These are phyloP conservation scores for Kuschelorhynchus macadamiae DNA, from an alignment of 2,888 invertebrate species.

Conservation along the genomic window DNA sequence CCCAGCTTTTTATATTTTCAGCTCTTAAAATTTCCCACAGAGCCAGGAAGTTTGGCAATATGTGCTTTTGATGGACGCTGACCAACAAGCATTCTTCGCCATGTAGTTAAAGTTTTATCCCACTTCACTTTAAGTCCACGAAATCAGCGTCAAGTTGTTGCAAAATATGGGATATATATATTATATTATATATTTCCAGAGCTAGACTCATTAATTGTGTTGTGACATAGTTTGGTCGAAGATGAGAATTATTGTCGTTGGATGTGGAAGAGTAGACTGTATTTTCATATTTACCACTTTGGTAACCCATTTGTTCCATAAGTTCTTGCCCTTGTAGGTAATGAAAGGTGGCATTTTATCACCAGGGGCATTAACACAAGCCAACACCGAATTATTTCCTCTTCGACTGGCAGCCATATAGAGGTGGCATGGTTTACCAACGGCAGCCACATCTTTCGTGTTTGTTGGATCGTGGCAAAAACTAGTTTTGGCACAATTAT, in stretches of 20 bases:
- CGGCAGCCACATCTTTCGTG: background rate
- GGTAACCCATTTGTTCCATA: conserved; percentile 15
- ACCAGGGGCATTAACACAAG: conserved; percentile 18
- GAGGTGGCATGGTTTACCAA: background rate
- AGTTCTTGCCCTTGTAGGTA: conserved; percentile 7
- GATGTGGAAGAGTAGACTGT: background rate
- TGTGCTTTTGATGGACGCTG: conserved; percentile 2
- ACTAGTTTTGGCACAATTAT: conserved; percentile 1
- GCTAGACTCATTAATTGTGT: conserved; percentile 5
- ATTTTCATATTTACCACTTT: background rate
- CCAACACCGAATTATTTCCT: conserved; percentile 8
- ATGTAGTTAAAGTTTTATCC: conserved; percentile 9
- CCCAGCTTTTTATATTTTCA: background rate
- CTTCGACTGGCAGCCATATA: conserved; percentile 6
- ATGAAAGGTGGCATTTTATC: conserved; percentile 2
- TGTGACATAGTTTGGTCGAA: conserved; percentile 12
- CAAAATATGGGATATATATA: conserved; percentile 5
- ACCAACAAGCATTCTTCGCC: conserved; percentile 8
- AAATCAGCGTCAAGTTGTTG: conserved; percentile 12
- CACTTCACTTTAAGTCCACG: conserved; percentile 13
- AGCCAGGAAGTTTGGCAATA: conserved; percentile 5
- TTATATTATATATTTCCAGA: background rate
- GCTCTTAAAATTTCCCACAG: conserved; percentile 1
- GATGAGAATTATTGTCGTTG: background rate
- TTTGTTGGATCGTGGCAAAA: conserved; percentile 6